Percentiles rank a stretch among this genome's conserved stretches.
Evolutionary conservation across 2,888 invertebrate species (phyloP).

Genomic region (Oscheius sp.): DNA sequence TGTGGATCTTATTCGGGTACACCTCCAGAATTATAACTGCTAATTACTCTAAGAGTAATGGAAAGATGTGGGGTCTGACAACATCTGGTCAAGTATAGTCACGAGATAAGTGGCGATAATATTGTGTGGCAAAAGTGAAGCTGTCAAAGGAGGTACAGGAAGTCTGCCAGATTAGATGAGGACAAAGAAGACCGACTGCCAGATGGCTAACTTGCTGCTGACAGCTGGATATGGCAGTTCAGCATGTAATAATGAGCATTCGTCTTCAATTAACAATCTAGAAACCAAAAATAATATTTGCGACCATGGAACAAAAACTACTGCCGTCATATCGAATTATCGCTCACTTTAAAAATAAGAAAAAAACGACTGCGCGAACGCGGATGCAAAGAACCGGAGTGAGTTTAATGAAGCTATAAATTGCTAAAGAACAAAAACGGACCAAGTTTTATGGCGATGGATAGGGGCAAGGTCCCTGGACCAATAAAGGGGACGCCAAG

Average conservation of each 20-base stretch:
- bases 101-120: background rate
- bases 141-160: slow-evolving; percentile 6
- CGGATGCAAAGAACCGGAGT: slow-evolving; percentile 5
- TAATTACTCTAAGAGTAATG: too few species aligned
- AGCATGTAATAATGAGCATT: background rate
- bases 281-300: background rate
- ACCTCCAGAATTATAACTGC: background rate
- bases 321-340: slow-evolving; percentile 15
- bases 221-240: slow-evolving; percentile 21
- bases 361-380: slow-evolving; percentile 1
- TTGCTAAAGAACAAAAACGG: slow-evolving; percentile 2
- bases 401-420: background rate
- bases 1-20: too few species aligned
- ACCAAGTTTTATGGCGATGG: slow-evolving; percentile 18
- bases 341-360: slow-evolving; percentile 20
- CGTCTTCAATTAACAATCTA: background rate
- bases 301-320: background rate
- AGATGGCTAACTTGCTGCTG: slow-evolving; percentile 28
- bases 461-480: slow-evolving; percentile 26
- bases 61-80: slow-evolving; percentile 19
- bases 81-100: background rate
- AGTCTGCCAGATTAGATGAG: slow-evolving; percentile 20
- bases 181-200: slow-evolving; percentile 24
- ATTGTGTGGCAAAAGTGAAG: background rate
- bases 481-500: slow-evolving; percentile 24